These are phyloP conservation scores for Trichopria drosophilae DNA, from an alignment of 2,888 invertebrate genomes.

Conservation along the genomic window DNA sequence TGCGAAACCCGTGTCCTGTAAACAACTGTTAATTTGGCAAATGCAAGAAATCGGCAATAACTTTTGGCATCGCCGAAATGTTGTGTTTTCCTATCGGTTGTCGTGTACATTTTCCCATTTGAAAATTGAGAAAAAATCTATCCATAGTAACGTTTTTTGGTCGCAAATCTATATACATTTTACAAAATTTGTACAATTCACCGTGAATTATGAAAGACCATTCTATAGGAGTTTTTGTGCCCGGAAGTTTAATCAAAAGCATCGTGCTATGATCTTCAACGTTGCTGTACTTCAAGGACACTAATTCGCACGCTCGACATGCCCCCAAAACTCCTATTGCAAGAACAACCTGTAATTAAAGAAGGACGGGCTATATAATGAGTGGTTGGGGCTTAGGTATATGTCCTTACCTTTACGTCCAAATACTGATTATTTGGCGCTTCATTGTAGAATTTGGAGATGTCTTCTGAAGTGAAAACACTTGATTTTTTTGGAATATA, in stretches of 20 bases:
- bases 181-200: conserved; percentile 2
- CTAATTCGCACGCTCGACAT: conserved; percentile 3
- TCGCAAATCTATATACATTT: too few relatives aligned
- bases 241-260: conserved; percentile 4
- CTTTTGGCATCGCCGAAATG: too few relatives aligned
- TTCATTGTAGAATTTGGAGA: conserved; percentile 16
- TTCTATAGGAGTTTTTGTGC: background rate
- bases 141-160: background rate
- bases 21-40: too few relatives aligned
- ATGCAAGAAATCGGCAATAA: too few relatives aligned
- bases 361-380: too few relatives aligned
- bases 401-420: conserved; percentile 23
- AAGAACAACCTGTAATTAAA: too few relatives aligned
- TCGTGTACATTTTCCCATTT: conserved; percentile 15
- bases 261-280: conserved; percentile 6
- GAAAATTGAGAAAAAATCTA: conserved; percentile 20
- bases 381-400: background rate
- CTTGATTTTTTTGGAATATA: conserved; percentile 23
- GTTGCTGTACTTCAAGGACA: conserved; percentile 1
- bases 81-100: conserved; percentile 23
- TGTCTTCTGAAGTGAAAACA: conserved; percentile 13
- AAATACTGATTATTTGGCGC: conserved; percentile 21
- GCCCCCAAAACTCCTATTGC: too few relatives aligned
- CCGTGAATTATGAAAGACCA: conserved; percentile 2
- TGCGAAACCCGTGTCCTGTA: too few relatives aligned